phyloP scores from a whole-genome alignment of 2,113 vertebrate genomes.

The Dasyornis broadbenti region DNA sequence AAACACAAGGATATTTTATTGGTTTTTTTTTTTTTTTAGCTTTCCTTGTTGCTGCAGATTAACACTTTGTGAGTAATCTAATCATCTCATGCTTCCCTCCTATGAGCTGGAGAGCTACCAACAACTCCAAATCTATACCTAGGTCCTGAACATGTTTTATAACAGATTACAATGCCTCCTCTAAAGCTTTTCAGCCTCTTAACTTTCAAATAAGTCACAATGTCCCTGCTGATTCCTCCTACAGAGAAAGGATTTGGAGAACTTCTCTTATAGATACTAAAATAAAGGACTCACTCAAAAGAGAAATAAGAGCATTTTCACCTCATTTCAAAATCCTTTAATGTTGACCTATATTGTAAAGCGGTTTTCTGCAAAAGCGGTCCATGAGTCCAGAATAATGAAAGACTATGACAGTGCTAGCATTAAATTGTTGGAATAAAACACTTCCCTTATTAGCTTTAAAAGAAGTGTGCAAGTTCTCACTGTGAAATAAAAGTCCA shows the following conservation, averaged over 20 bases:
- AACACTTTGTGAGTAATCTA: background rate
- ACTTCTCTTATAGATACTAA: background rate
- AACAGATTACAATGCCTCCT: conserved; percentile 21
- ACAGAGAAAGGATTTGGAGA: conserved; percentile 2
- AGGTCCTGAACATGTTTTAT: background rate
- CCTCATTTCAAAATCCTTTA: conserved; percentile 27
- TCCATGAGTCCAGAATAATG: background rate
- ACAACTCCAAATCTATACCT: background rate
- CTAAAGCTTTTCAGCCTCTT: conserved; percentile 38
- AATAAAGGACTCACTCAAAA: background rate
- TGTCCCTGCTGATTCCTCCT: background rate
- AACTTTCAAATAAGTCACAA: background rate
- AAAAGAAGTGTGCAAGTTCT: background rate
- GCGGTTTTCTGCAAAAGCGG: background rate
- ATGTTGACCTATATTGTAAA: conserved; percentile 20
- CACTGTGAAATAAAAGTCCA: background rate
- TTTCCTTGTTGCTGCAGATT: background rate
- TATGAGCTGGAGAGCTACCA: background rate
- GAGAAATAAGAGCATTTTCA: background rate
- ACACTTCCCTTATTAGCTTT: background rate
- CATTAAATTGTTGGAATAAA: background rate
- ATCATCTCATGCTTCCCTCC: background rate
- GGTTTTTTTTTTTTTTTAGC: background rate
- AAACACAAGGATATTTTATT: background rate
- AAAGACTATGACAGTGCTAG: background rate